Conservation (phyloP, 1,140 invertebrate species). For the Drosophila bipectinata region DNA sequence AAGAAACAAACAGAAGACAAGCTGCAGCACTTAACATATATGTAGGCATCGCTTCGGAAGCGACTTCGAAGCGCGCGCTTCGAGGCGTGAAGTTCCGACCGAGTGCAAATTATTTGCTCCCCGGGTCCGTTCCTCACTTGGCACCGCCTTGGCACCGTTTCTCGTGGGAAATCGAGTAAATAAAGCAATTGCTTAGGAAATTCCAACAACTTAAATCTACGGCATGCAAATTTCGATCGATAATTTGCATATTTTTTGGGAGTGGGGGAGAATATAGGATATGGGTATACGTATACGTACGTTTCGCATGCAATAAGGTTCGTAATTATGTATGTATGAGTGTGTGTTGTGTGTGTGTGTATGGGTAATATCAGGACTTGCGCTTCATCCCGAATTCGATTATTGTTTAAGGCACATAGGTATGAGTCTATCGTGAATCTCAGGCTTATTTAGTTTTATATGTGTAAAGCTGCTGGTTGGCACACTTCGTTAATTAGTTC, state of each 20-base stretch:
- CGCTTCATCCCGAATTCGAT: conserved; percentile 70
- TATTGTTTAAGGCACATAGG: conserved; percentile 73
- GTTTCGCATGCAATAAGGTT: conserved; percentile 63
- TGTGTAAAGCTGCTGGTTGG: conserved; percentile 31
- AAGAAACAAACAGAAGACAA: conserved; percentile 43
- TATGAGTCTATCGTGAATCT: conserved; percentile 73
- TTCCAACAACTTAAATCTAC: conserved; percentile 72
- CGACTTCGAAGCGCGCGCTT: conserved; percentile 47
- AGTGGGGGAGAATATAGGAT: conserved; percentile 37
- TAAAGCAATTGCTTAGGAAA: conserved; percentile 54
- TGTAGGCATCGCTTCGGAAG: conserved; percentile 28
- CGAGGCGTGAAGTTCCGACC: conserved; percentile 56
- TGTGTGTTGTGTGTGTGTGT: conserved; percentile 21
- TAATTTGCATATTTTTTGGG: conserved; percentile 47
- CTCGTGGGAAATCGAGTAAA: conserved; percentile 31
- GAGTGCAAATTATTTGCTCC: conserved; percentile 41
- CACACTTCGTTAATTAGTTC: conserved; percentile 56
- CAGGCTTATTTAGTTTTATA: conserved; percentile 57
- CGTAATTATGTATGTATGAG: conserved; percentile 51
- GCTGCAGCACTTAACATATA: conserved; percentile 72
- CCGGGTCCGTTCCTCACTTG: conserved; percentile 33
- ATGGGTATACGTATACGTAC: conserved; percentile 46
- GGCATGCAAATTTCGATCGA: conserved; percentile 56
- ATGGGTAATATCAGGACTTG: conserved; percentile 49
- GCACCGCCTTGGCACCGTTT: conserved; percentile 71